Evolutionary conservation across 2,888 invertebrate genomes (phyloP), one percentile per base, ranked within the genome.

Genomic region (Aethes cnicana): DNA sequence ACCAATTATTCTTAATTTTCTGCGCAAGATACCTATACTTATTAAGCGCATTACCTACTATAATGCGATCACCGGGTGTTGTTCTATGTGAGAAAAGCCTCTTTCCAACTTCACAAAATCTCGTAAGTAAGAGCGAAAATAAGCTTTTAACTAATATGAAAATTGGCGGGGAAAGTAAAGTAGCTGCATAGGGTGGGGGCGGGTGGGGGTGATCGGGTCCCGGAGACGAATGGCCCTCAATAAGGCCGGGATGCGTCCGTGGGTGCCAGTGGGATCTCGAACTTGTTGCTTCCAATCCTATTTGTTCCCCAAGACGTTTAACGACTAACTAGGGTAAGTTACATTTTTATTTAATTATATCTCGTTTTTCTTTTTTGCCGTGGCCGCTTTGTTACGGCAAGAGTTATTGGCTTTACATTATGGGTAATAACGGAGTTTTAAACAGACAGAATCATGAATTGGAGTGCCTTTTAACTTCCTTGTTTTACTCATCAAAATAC

Each of bases 281-380:
- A 84, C 86, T 84, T 87, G 86, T 86, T 87, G 86, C 86, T 79
- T 72, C 74, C 57, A 56, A 62, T 62, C 64, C 63, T 62, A 68
- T 70, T 68, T 64, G 62, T 64, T 68, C 57, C 59, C 64, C 20
- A 52, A 46, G 44, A 52, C 37, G 50, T 23, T 43, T 30, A 52
- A 44, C 37, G 44, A 12, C 37, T 52, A 44, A 52, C 30, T 36
- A 30, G 43, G 20, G 32, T 52, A 36, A 44, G 32, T 39, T 20
- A 37, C 30, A 18, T 23, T 32, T 44, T 25, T 37, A 42, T 42
- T 36, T 50, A 21, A 50, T 50, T 28, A 44, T 36, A 17, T 21
- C 30, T 26, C 26, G 41, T 33, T 33, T 14, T 41, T 20, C 23
- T 11, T 25, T 25, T 14, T n/a, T 3, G 8, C n/a, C n/a, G n/a